Conservation (phyloP, 1,140 invertebrate species). For the Archegozetes longisetosus region DNA sequence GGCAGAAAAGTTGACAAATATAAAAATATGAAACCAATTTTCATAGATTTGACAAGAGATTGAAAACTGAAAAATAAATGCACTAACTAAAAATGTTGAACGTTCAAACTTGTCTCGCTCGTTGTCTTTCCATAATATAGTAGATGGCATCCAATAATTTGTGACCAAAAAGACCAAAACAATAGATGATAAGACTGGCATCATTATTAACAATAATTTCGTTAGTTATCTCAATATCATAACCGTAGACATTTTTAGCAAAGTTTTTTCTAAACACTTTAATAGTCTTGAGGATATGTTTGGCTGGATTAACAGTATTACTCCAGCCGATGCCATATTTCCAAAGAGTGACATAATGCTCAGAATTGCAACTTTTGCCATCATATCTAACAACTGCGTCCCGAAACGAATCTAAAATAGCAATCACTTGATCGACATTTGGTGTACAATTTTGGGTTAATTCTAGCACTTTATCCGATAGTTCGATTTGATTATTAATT, state of each 20-base stretch:
- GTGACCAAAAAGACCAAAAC: background rate
- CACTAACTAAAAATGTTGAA: too few relatives aligned
- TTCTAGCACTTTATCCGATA: background rate
- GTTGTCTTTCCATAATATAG: background rate
- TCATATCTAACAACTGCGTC: conserved; percentile 1
- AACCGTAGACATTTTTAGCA: background rate
- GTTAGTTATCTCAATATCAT: background rate
- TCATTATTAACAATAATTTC: background rate
- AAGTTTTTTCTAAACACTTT: background rate
- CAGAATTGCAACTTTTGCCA: conserved; percentile 20
- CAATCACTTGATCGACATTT: background rate
- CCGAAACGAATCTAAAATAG: background rate
- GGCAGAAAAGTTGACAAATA: too few relatives aligned
- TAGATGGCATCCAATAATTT: background rate
- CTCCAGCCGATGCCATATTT: conserved; percentile 26
- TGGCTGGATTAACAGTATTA: conserved; percentile 23
- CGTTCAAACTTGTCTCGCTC: too few relatives aligned
- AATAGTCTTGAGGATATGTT: background rate
- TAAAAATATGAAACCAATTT: too few relatives aligned
- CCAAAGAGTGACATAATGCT: conserved; percentile 27
- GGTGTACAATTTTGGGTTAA: conserved; percentile 1
- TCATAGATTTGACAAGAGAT: too few relatives aligned
- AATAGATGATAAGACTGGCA: background rate
- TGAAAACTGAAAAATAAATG: too few relatives aligned
- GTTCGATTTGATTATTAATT: conserved; percentile 1